phyloP scores from a whole-genome alignment of 2,888 invertebrate species.

The Idaea aversata region DNA sequence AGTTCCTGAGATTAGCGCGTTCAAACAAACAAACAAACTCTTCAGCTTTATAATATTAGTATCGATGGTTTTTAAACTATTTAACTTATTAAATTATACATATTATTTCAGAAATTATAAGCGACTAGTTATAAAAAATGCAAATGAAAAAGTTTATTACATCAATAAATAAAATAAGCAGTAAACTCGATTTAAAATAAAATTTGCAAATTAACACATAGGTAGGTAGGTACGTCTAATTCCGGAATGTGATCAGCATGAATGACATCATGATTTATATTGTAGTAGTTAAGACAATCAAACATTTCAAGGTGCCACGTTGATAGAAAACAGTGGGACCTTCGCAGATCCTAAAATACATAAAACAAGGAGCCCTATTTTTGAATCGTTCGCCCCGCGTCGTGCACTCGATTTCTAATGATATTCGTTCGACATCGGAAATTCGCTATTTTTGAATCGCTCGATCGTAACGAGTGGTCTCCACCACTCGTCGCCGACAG shows the following conservation, averaged over 20 bases:
- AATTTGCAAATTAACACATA: neutral
- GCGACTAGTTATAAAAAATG: neutral
- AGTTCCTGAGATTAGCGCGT: too few relatives aligned
- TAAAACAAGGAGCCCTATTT: too few relatives aligned
- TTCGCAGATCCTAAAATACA: conserved; percentile 41
- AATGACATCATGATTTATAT: conserved; percentile 33
- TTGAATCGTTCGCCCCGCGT: too few relatives aligned
- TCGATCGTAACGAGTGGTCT: too few relatives aligned
- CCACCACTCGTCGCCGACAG: too few relatives aligned
- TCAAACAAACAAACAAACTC: too few relatives aligned
- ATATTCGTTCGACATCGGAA: too few relatives aligned
- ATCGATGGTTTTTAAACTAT: too few relatives aligned
- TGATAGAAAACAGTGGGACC: conserved; percentile 43
- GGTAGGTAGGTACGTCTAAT: conserved; percentile 8
- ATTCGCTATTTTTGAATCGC: too few relatives aligned
- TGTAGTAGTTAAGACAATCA: conserved; percentile 34
- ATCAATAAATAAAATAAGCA: neutral
- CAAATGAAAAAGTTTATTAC: conserved; percentile 22
- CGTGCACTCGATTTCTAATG: too few relatives aligned
- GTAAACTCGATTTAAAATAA: neutral
- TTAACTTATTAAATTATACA: neutral
- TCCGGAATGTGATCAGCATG: conserved; percentile 24
- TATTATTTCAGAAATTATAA: neutral
- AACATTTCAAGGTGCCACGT: conserved; percentile 38
- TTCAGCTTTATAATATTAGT: too few relatives aligned